Conservation (phyloP, 2,113 vertebrate genomes). For the Larimichthys crocea region DNA sequence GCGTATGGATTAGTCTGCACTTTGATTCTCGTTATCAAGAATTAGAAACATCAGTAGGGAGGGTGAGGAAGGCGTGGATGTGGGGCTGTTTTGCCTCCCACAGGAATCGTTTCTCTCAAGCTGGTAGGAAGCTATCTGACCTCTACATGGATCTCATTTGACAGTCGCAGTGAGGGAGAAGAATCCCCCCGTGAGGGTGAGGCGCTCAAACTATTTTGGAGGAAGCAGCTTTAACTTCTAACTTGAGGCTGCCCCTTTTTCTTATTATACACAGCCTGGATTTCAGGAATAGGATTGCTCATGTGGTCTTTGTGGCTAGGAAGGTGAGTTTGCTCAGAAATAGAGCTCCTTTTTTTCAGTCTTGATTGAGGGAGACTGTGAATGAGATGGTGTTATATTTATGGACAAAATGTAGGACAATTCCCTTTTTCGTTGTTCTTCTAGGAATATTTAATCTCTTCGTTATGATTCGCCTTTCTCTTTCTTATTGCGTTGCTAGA, state of each 20-base stretch:
- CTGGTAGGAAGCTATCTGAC: slow-evolving; percentile 60
- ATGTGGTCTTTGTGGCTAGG: slow-evolving; percentile 69
- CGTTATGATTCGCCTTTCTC: background rate
- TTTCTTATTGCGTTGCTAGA: background rate
- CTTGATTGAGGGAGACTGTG: slow-evolving; percentile 59
- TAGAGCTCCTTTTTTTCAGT: slow-evolving; percentile 60
- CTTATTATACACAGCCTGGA: slow-evolving; percentile 77
- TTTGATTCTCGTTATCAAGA: background rate
- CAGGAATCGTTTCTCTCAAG: slow-evolving; percentile 38
- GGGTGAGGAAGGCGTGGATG: slow-evolving; percentile 2
- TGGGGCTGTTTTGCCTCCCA: slow-evolving; percentile 20
- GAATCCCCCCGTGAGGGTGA: slow-evolving; percentile 50
- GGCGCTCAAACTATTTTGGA: slow-evolving; percentile 68
- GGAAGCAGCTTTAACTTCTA: slow-evolving; percentile 62
- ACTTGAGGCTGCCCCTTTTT: slow-evolving; percentile 74
- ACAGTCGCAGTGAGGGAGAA: slow-evolving; percentile 66
- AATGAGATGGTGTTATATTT: slow-evolving; percentile 62
- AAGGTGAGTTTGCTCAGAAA: slow-evolving; percentile 71
- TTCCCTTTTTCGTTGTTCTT: slow-evolving; percentile 67
- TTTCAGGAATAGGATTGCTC: slow-evolving; percentile 77
- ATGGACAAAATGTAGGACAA: slow-evolving; percentile 66
- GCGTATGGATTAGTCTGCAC: slow-evolving; percentile 5
- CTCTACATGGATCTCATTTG: slow-evolving; percentile 73
- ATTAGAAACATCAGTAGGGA: slow-evolving; percentile 12
- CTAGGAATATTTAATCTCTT: slow-evolving; percentile 61